Evolutionary conservation across 2,113 vertebrate genomes (phyloP), one percentile per base, ranked within the genome.

Genomic region (Mus spicilegus): DNA sequence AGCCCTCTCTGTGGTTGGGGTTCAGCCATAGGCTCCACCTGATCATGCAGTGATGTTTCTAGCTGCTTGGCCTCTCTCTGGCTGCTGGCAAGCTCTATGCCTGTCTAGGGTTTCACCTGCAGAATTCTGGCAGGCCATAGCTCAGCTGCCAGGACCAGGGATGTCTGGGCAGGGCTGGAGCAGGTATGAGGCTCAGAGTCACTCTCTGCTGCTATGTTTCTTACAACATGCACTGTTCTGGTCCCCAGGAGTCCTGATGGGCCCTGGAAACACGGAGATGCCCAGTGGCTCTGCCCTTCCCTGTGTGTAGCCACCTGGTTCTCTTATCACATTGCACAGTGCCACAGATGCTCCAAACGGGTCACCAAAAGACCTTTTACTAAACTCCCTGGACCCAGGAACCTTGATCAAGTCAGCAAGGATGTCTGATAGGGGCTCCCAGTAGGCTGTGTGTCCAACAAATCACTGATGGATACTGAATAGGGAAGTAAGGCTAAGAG

Each of bases 101-200:
- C 93, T 89, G 82, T 91, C 82, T n/a, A 92, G 58, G 91, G 42
- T 76, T 46, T 96, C 90, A 61, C 89, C 87, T 94, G 93, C 61
- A 90, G 70, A 80, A 75, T 96, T 78, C 94, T 96, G 93, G 94
- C 87, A 96, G 84, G 87, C 94, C 54, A 49, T 63, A 78, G 42
- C 72, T 92, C 81, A 87, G 22, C 85, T 82, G 19, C 26, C 5
- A 14, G 89, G 90, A 86, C 82, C 94, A 89, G 73, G 77, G 56
- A 80, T 88, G 73, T n/a, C 76, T 94, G 76, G 88, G 69, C 51
- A 69, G 72, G 93, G 28, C 87, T 75, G 51, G 89, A 89, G 39
- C 39, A 65, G 54, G 85, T 84, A 19, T 30, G 63, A 75, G 69
- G n/a, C 69, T 75, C 84, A 33, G 73, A n/a, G 61, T 61, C 67